phyloP scores from a whole-genome alignment of 2,113 vertebrate genomes.

The Sander lucioperca region DNA sequence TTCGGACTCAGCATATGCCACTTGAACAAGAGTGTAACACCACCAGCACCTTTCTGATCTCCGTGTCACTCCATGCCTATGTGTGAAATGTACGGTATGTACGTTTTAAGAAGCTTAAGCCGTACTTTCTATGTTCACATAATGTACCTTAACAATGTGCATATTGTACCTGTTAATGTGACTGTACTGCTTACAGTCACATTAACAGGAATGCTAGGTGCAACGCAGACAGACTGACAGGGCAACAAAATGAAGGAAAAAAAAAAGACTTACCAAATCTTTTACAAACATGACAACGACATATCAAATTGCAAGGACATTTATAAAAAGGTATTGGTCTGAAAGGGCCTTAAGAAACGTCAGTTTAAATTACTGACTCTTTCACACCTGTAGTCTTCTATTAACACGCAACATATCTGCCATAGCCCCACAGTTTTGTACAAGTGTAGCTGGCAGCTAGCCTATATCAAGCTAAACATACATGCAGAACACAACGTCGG shows the following conservation, averaged over 20 bases:
- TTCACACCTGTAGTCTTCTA: not conserved
- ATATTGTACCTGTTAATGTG: not conserved
- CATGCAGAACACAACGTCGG: slow-evolving; percentile 11
- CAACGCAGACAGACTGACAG: not conserved
- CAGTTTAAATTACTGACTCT: not conserved
- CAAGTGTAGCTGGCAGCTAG: not conserved
- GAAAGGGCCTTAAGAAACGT: not conserved
- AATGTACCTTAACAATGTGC: not conserved
- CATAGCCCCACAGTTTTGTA: not conserved
- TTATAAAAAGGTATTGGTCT: not conserved
- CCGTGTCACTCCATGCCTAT: no score
- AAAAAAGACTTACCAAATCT: not conserved
- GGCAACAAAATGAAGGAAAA: not conserved
- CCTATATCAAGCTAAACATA: not conserved
- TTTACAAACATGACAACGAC: not conserved
- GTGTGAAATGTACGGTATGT: no score
- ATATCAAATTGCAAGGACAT: not conserved
- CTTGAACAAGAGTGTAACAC: no score
- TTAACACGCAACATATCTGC: not conserved
- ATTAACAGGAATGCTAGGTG: no score
- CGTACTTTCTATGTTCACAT: not conserved
- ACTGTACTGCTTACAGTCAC: not conserved
- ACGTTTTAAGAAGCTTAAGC: no score
- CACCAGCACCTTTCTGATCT: no score
- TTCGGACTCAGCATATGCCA: no score